Evolutionary conservation across 2,113 vertebrate genomes (phyloP), one percentile per base, ranked within the genome.

Genomic region (Camelus bactrianus): DNA sequence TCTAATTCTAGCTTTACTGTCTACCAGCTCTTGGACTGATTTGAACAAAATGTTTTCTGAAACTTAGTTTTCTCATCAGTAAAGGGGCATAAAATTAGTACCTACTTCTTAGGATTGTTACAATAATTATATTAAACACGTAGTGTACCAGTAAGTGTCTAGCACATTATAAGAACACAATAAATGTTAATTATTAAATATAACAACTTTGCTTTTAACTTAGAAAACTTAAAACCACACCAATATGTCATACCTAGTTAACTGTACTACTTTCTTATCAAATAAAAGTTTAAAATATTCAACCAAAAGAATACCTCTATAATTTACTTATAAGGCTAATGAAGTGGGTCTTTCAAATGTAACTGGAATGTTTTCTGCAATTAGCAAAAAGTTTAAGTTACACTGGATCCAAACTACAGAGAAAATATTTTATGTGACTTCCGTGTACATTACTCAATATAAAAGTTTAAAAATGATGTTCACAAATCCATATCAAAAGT

Each of bases 151-250:
- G 20, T 1, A 82, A 54, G 22, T 28, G 15, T 50, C 14, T 35
- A 80, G 20, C 50, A 65, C 11, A 80, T 4, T 30, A 22, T 42
- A 77, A 93, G 52, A 65, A 50, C n/a, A 87, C 35, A 83, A 64
- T 35, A 93, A 90, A 86, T 76, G 52, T 60, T 48, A 38, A 24
- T 24, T 87, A 56, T 91, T 93, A 82, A 82, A 83, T 64, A 82
- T 28, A 46, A 28, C 56, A 83, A 73, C 80, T 67, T 54, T 67
- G 48, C 26, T 87, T 76, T 84, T 83, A 97, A 48, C 73, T 89
- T 48, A 72, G 32, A 96, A 14, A 87, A 84, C 77, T 73, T 50
- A 30, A 52, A 73, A 85, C 19, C 38, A 56, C 17, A 67, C 4
- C 52, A 38, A 32, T 52, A 60, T 15, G 35, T 28, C 42, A 81